Percentiles rank a stretch among this genome's conserved stretches.
These are phyloP conservation scores for Lasius platythorax DNA, from an alignment of 2,888 invertebrate genomes.

Conservation along the genomic window DNA sequence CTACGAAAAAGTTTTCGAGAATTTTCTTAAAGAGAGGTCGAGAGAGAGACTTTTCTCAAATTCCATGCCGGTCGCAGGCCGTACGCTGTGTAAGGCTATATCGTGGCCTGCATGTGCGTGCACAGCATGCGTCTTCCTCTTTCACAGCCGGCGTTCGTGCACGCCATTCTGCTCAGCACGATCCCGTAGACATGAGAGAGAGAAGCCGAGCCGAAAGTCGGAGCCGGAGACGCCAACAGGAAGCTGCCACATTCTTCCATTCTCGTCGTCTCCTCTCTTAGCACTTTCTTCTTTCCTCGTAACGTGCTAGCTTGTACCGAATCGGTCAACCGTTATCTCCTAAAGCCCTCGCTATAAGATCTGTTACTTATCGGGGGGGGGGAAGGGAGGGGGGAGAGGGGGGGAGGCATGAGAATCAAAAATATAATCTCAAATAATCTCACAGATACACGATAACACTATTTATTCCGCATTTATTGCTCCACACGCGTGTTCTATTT, in stretches of 20 bases:
- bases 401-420: no score
- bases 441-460: neutral
- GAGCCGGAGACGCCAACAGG: conserved; percentile 72
- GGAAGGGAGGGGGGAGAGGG: no score
- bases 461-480: neutral
- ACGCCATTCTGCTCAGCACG: conserved; percentile 39
- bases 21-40: conserved; percentile 11
- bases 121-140: conserved; percentile 56
- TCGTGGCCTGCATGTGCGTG: conserved; percentile 38
- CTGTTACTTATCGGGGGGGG: neutral
- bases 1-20: neutral
- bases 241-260: conserved; percentile 78
- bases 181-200: conserved; percentile 34
- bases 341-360: neutral
- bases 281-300: conserved; percentile 60
- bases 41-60: conserved; percentile 23
- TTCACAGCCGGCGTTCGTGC: conserved; percentile 50
- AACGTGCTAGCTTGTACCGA: conserved; percentile 27
- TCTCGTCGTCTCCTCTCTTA: conserved; percentile 12
- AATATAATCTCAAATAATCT: neutral
- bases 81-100: neutral
- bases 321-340: conserved; percentile 36
- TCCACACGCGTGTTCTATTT: neutral
- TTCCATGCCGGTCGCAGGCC: conserved; percentile 1
- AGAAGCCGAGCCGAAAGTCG: conserved; percentile 33